Percentiles rank a stretch among this genome's conserved stretches.
These are phyloP conservation scores for Yoshiicerus persimilis DNA, from an alignment of 1,140 invertebrate species.

Conservation along the genomic window DNA sequence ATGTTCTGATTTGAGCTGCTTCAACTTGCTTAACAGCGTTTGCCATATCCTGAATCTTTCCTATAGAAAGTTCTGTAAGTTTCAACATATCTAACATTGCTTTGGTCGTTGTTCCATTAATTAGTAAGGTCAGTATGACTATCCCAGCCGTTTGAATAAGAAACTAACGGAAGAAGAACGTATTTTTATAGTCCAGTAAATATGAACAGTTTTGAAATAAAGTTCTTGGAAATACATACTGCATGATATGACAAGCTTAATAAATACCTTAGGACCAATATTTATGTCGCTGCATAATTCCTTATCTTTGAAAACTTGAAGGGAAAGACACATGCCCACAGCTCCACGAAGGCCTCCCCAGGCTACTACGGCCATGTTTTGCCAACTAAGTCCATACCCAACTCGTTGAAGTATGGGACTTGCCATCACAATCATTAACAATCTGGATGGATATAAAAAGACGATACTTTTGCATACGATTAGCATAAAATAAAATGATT, in stretches of 20 bases:
- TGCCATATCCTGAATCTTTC: constrained; percentile 55
- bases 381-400: constrained; percentile 57
- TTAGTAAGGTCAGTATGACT: constrained; percentile 55
- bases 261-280: constrained; percentile 47
- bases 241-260: too few species aligned
- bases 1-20: constrained; percentile 27
- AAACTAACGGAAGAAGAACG: constrained; percentile 49
- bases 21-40: constrained; percentile 53
- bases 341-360: constrained; percentile 54
- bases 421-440: constrained; percentile 53
- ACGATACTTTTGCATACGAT: background rate
- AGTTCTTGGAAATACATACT: too few species aligned
- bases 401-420: constrained; percentile 55
- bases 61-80: constrained; percentile 55
- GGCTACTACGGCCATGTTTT: constrained; percentile 48
- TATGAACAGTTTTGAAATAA: background rate
- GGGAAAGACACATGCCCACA: constrained; percentile 56
- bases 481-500: too few species aligned
- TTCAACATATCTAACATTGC: constrained; percentile 54
- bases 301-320: constrained; percentile 53
- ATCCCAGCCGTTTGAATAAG: constrained; percentile 56
- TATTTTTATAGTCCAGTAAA: too few species aligned
- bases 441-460: background rate
- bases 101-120: constrained; percentile 57
- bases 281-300: constrained; percentile 48